Evolutionary conservation across 2,797 vertebrate genomes (phyloP).

Genomic region (Takifugu ocellatus): DNA sequence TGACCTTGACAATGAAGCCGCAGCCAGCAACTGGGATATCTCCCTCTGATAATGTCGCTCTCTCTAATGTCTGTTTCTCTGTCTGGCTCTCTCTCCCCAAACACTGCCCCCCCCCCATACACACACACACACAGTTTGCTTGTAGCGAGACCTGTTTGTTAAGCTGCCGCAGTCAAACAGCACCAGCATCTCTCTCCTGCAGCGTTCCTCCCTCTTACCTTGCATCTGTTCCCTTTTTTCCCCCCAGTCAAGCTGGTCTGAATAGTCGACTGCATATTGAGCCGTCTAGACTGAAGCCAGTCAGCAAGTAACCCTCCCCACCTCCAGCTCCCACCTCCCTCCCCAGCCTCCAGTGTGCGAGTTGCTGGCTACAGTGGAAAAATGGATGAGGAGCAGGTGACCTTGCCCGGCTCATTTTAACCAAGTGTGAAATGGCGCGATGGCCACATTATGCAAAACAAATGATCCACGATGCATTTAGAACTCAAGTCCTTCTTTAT

Average conservation of each 20-base stretch:
- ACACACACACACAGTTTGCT: slow-evolving; percentile 6
- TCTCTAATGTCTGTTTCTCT: neutral
- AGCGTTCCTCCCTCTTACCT: slow-evolving; percentile 62
- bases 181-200: slow-evolving; percentile 56
- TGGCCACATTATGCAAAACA: slow-evolving; percentile 47
- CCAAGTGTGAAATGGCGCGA: slow-evolving; percentile 42
- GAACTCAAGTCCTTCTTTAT: slow-evolving; percentile 4
- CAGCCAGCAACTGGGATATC: slow-evolving; percentile 52
- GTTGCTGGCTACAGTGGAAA: slow-evolving; percentile 67
- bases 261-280: slow-evolving; percentile 78
- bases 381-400: slow-evolving; percentile 64
- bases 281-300: slow-evolving; percentile 73
- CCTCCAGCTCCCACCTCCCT: slow-evolving; percentile 35
- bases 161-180: slow-evolving; percentile 47
- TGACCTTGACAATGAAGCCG: slow-evolving; percentile 72
- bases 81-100: neutral
- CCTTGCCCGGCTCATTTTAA: slow-evolving; percentile 52
- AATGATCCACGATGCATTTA: slow-evolving; percentile 18
- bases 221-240: slow-evolving; percentile 69
- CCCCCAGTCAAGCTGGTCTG: slow-evolving; percentile 74
- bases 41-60: slow-evolving; percentile 43
- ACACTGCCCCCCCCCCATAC: slow-evolving; percentile 2
- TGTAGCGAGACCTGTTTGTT: slow-evolving; percentile 19
- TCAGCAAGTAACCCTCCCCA: slow-evolving; percentile 54
- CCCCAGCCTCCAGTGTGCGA: slow-evolving; percentile 50